Evolutionary conservation across 2,113 vertebrate genomes (phyloP), one percentile per base, ranked within the genome.

Genomic region (Scortum barcoo): DNA sequence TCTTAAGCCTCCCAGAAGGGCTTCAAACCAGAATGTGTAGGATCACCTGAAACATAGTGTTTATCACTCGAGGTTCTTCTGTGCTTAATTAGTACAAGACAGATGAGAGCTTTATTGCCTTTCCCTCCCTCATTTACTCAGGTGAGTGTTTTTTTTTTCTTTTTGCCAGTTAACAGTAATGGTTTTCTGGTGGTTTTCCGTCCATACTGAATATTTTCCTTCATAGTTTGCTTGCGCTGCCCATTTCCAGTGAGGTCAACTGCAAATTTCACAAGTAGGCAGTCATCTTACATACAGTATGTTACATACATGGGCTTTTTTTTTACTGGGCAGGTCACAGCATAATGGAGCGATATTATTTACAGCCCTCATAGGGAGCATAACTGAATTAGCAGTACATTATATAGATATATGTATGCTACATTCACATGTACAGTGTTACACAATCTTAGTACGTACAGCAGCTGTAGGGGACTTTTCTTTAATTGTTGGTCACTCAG

Each of bases 401-500:
- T 78, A 53, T 63, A 72, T 3, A 42, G 2, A 42, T 71, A 44
- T 76, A 53, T 73, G 76, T 42, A 58, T 38, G 24, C 66, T 68
- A 48, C 40, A 57, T 71, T 79, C 48, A 72, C 17, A 80, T 78
- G 26, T 58, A 78, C 70, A 84, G 78, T 83, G 53, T 80, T 80
- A 73, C 16, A 33, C 22, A 17, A 65, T 79, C 51, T 50, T 30
- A 24, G 54, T 51, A 67, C 46, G 50, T 36, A 61, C 62, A 70
- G 38, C 30, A 46, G 50, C 17, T 56, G 53, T 70, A 57, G 44
- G 40, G 68, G 51, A 72, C 11, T 81, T 72, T 80, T 54, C 16
- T 76, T 24, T 78, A 36, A 36, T 70, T 57, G 38, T 58, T 57
- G 51, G 62, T 90, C 68, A 80, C 90, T 93, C 92, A 92, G 93